Evolutionary conservation across 2,888 invertebrate species (phyloP), one percentile per base, ranked within the genome.

Genomic region (Marronus borbonicus): DNA sequence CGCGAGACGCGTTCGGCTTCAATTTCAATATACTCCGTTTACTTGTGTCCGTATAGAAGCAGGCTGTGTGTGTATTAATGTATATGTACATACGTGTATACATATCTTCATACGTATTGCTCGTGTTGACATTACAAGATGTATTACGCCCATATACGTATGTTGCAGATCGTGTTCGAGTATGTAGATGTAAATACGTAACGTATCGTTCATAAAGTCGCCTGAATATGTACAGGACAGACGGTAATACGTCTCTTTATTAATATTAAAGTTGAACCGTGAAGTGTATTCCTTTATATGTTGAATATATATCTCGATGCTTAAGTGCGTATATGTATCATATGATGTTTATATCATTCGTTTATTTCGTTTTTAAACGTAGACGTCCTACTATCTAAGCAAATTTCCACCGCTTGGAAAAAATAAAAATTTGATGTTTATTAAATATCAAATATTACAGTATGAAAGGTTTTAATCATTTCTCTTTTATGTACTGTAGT

Each of bases 221-320:
- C 68, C 20, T 7, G 50, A 68, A 68, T 68, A 24, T 50, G 20
- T 20, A 68, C 68, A 50, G 50, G 83, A 84, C 50, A 72, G 58
- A 60, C 72, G 36, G 72, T 84, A 84, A 86, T 86, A 85, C 83
- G 83, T 83, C 72, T 83, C 83, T 86, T 87, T 87, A 87, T 87
- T 87, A 87, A 86, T 86, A 86, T 86, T 84, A 85, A 85, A 86
- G 84, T 77, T 24, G 24, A 62, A 14, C 28, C 68, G 49, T 68
- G 49, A 50, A 24, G 24, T 50, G 68, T 50, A 20, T 68, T 44
- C 24, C 68, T 50, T 68, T 50, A 49, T 68, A 68, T 68, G 50
- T 82, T 81, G 83, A 84, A 83, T 84, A 58, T 52, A 75, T 44
- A 64, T n/a, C 10, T 44, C 68, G 24, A 39, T 39, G 17, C 36